phyloP scores from a whole-genome alignment of 1,140 invertebrate species.

The Macrobrachium rosenbergii region DNA sequence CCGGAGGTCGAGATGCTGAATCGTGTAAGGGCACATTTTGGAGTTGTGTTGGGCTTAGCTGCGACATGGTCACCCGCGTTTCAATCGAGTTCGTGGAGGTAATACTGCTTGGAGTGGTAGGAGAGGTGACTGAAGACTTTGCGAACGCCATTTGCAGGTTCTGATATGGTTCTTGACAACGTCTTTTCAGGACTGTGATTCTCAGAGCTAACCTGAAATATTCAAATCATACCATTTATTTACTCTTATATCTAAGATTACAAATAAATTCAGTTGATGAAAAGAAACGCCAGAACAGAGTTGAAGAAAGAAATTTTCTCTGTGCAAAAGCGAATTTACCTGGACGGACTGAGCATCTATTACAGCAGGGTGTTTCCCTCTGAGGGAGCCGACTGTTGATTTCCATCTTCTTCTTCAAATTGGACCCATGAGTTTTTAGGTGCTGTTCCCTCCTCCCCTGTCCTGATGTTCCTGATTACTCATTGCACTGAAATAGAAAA shows the following conservation, averaged over 20 bases:
- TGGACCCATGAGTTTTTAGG: conserved; percentile 24
- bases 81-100: conserved; percentile 3
- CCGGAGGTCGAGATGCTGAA: conserved; percentile 26
- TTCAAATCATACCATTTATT: not conserved
- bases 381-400: not conserved
- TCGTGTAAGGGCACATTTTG: conserved; percentile 55
- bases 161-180: conserved; percentile 25
- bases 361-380: conserved; percentile 38
- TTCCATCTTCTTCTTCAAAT: conserved; percentile 46
- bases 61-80: conserved; percentile 46
- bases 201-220: conserved; percentile 39
- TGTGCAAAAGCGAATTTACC: not conserved
- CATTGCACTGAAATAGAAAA: conserved; percentile 19
- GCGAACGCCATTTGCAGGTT: conserved; percentile 48
- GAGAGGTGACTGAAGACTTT: conserved; percentile 13
- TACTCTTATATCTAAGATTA: not conserved
- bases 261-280: not conserved
- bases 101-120: conserved; percentile 16
- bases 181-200: conserved; percentile 29
- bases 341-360: conserved; percentile 56
- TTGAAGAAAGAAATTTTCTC: not conserved
- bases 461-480: conserved; percentile 1
- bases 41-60: conserved; percentile 50
- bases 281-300: not conserved
- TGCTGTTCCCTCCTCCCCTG: conserved; percentile 15